Base-by-base conservation (phyloP, 2,888 invertebrate genomes). In the Napeogenes inachia region DNA sequence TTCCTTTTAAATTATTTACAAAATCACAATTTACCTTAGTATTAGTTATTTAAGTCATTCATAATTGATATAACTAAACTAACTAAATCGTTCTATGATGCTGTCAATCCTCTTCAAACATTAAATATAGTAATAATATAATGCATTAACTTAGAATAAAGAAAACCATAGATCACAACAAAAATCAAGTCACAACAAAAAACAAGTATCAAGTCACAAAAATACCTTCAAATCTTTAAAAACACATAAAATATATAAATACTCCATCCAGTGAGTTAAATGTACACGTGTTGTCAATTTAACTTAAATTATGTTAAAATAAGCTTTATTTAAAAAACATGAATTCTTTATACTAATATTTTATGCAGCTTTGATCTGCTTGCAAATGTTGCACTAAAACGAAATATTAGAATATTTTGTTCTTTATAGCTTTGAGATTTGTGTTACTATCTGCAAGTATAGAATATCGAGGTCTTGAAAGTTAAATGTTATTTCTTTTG, bases 221-320 rank as follows among this genome's bases (percentile, higher is more conserved):
- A 38, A 13, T 47, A 21, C 21, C 21, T 21, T 21, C 21, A 21
- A 21, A 21, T 21, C 21, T 21, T 21, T 21, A 21, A 21, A 21
- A 21, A 21, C 21, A 21, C 21, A n/a, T 59, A 4, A 8, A 10
- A 58, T 13, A 13, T 4, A 47, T 8, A 47, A 50, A 30, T 30
- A 30, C 4, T 21, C 5, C 4, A 50, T 50, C 67, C 61, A 67
- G 54, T 66, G 65, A 61, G 59, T 61, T 64, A 62, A 13, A 57
- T 65, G 64, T 71, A 71, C 72, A 72, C 70, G 71, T 72, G 72
- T 72, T 66, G 55, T 60, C 70, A 69, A 69, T 69, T 67, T 64
- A 65, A 33, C 47, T n/a, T 45, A 45, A 61, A 61, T 61, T 59
- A 65, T 68, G 62, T 45, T 54, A 60, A 63, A 57, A 21, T 47